These are phyloP conservation scores for Drosophila meridionalis DNA, from an alignment of 2,888 invertebrate genomes.

Conservation along the genomic window DNA sequence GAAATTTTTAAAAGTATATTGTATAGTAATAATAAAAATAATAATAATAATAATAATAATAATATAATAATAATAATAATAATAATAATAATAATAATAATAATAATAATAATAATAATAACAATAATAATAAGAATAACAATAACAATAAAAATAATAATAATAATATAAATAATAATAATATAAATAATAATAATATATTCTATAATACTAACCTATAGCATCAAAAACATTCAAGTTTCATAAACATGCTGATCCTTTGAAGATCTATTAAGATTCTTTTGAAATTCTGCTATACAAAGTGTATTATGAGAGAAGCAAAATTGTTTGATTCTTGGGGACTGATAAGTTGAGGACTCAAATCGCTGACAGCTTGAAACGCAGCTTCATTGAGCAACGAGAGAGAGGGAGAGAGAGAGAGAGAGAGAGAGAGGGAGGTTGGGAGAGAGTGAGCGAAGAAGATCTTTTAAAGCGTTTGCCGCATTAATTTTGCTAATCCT, in stretches of 20 bases:
- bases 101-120: no score
- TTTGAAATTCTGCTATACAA: constrained; percentile 9
- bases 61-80: no score
- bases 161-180: no score
- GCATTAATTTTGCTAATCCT: constrained; percentile 76
- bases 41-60: no score
- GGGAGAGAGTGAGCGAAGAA: background rate
- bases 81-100: no score
- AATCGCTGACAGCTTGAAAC: constrained; percentile 62
- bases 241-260: background rate
- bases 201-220: no score
- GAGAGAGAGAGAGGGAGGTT: background rate
- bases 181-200: no score
- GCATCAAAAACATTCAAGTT: no score
- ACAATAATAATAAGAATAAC: no score
- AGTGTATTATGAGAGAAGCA: constrained; percentile 37
- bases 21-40: no score
- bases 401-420: background rate
- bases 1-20: no score
- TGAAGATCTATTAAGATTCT: constrained; percentile 23
- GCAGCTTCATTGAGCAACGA: constrained; percentile 41
- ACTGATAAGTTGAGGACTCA: constrained; percentile 65
- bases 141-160: no score
- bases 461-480: constrained; percentile 54
- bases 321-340: constrained; percentile 47